Percentiles rank a stretch among this genome's conserved stretches.
Conservation (phyloP, 64 coral and sea anemone genomes). For the Anthopleura sola region DNA sequence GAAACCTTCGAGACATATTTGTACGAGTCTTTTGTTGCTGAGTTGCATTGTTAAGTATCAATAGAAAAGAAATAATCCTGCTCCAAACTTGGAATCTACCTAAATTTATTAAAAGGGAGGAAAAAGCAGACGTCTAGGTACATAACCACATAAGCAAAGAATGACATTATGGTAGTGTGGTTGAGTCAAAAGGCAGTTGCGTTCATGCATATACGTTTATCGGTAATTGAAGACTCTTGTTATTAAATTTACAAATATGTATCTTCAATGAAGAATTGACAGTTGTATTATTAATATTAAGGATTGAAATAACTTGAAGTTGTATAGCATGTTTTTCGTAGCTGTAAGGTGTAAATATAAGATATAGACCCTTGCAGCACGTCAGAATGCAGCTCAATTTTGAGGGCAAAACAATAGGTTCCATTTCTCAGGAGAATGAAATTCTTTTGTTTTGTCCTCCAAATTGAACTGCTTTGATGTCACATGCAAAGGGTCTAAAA, state of each 20-base stretch:
- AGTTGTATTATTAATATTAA: not conserved
- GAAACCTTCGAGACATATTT: not conserved
- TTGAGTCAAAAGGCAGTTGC: not conserved
- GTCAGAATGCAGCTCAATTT: too few relatives aligned
- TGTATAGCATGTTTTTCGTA: not conserved
- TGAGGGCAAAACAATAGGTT: too few relatives aligned
- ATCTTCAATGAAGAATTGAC: conserved; percentile 6
- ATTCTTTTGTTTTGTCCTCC: too few relatives aligned
- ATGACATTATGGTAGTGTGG: not conserved
- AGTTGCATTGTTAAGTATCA: not conserved
- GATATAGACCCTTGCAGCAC: too few relatives aligned
- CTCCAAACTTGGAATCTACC: too few relatives aligned
- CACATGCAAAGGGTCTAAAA: too few relatives aligned
- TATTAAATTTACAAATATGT: not conserved
- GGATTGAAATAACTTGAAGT: not conserved
- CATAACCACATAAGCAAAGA: not conserved
- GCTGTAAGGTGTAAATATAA: not conserved
- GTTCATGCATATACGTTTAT: not conserved
- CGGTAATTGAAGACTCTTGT: not conserved
- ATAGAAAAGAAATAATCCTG: too few relatives aligned
- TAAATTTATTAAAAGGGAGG: too few relatives aligned
- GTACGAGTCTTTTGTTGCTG: not conserved
- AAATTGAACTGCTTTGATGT: too few relatives aligned
- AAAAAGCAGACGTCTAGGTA: not conserved
- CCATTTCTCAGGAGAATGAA: too few relatives aligned